Percentiles rank a stretch among this genome's conserved stretches.
Evolutionary conservation across 2,113 vertebrate species (phyloP).

Genomic region (Psilopsiagon aymara): DNA sequence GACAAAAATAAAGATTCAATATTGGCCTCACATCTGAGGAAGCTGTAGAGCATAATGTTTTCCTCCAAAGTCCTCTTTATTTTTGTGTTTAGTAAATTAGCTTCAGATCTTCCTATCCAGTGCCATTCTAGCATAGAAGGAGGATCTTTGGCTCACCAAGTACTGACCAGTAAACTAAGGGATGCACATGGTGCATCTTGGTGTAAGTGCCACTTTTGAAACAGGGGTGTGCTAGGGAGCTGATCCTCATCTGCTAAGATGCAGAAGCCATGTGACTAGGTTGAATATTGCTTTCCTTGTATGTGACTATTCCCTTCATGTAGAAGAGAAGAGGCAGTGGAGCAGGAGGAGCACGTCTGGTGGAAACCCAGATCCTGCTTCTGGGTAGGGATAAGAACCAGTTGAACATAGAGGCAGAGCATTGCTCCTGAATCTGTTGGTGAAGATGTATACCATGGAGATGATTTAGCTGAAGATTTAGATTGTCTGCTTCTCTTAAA

Average conservation of each 20-base stretch:
- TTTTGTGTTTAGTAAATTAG: not conserved
- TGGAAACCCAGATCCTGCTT: not conserved
- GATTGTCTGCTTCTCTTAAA: not conserved
- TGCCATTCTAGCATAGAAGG: not conserved
- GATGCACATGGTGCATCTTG: rapidly evolving
- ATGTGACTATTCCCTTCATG: not conserved
- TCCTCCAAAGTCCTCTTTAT: not conserved
- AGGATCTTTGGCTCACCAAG: not conserved
- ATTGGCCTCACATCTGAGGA: slow-evolving; percentile 29
- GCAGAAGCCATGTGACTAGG: not conserved
- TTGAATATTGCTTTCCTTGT: not conserved
- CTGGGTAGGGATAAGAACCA: not conserved
- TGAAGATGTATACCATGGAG: not conserved
- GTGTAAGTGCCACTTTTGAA: rapidly evolving
- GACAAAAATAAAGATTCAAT: not conserved
- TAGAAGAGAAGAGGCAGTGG: not conserved
- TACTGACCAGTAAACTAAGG: not conserved
- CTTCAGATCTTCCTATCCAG: not conserved
- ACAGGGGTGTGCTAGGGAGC: not conserved
- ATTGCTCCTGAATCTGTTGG: not conserved
- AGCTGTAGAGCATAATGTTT: slow-evolving; percentile 7
- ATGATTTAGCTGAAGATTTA: not conserved
- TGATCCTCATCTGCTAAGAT: not conserved
- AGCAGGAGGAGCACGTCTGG: not conserved
- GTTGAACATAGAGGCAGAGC: not conserved